These are phyloP conservation scores for Micromys minutus DNA, from an alignment of 2,113 vertebrate genomes.

Conservation along the genomic window DNA sequence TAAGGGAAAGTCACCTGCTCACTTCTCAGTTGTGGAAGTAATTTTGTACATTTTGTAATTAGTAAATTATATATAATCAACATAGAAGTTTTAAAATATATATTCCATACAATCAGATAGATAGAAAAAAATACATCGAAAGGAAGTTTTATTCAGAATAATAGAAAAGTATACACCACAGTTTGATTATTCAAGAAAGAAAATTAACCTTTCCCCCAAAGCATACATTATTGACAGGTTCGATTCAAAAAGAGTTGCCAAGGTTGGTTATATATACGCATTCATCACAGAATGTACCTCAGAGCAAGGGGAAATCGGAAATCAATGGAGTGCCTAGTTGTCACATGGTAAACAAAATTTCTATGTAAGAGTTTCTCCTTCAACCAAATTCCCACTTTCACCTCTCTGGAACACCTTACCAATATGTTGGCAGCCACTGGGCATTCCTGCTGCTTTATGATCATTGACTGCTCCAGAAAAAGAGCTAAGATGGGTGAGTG, in stretches of 20 bases:
- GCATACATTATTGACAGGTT: background rate
- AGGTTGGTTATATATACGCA: background rate
- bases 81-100: background rate
- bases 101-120: background rate
- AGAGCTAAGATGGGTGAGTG: background rate
- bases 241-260: background rate
- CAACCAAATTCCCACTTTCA: background rate
- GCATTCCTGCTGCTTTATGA: background rate
- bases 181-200: background rate
- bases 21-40: background rate
- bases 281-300: background rate
- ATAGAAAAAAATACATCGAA: background rate
- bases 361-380: background rate
- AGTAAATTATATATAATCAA: background rate
- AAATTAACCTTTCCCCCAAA: background rate
- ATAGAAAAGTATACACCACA: background rate
- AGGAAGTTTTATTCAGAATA: conserved; percentile 35
- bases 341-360: background rate
- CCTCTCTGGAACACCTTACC: background rate
- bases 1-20: conserved; percentile 63
- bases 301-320: background rate
- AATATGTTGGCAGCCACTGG: background rate
- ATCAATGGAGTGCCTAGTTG: background rate
- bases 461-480: background rate
- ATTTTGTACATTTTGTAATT: background rate